Conservation (phyloP, 2,113 vertebrate genomes). For the Ursus arctos region DNA sequence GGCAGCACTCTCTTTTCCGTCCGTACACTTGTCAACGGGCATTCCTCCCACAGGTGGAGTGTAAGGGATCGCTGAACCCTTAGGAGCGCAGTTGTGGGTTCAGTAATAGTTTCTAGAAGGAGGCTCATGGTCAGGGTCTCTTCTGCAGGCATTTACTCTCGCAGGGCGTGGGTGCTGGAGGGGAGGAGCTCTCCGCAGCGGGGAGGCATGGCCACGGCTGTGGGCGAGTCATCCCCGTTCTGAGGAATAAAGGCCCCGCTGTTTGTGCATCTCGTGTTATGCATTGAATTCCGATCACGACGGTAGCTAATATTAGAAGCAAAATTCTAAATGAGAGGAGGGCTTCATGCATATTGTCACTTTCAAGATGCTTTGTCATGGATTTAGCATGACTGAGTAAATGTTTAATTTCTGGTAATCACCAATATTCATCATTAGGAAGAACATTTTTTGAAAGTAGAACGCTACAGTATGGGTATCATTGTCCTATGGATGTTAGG, state of each 20-base stretch:
- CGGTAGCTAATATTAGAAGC: background rate
- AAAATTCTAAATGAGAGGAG: accelerated
- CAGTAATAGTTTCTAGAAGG: accelerated
- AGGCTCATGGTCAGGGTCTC: accelerated
- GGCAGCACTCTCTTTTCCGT: background rate
- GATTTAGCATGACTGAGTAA: accelerated
- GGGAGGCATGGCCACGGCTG: background rate
- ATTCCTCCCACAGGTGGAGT: background rate
- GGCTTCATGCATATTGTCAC: background rate
- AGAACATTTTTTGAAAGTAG: background rate
- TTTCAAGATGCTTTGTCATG: background rate
- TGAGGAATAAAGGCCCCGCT: accelerated
- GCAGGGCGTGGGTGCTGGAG: background rate
- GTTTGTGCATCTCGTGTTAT: accelerated
- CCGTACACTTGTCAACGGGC: accelerated
- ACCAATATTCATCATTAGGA: background rate
- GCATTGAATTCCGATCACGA: too few relatives aligned
- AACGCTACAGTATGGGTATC: background rate
- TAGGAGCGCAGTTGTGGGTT: background rate
- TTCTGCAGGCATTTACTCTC: too few relatives aligned
- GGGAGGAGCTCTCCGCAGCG: accelerated
- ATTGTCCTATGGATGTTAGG: background rate
- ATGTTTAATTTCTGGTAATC: background rate
- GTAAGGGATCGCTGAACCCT: accelerated
- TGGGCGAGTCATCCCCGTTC: too few relatives aligned